Percentiles rank a stretch among this genome's conserved stretches.
These are phyloP conservation scores for Trypoxylus dichotomus DNA, from an alignment of 1,140 invertebrate genomes.

Conservation along the genomic window DNA sequence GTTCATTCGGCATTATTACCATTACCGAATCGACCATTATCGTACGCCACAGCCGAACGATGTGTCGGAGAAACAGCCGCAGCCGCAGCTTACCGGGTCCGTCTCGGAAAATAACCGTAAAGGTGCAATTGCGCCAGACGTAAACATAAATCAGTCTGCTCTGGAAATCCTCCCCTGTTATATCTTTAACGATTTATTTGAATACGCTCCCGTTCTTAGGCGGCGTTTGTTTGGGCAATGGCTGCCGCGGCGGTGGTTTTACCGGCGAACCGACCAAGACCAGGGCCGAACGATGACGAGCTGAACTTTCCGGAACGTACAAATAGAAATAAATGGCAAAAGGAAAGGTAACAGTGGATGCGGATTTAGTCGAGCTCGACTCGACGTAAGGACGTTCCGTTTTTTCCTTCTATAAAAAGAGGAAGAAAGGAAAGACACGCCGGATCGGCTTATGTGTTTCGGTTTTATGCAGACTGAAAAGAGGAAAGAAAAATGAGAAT, in stretches of 20 bases:
- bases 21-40: no score
- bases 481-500: no score
- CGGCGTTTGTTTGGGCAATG: not conserved
- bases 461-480: no score
- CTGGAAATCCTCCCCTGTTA: slow-evolving; percentile 41
- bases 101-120: slow-evolving; percentile 32
- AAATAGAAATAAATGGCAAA: not conserved
- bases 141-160: slow-evolving; percentile 43
- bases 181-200: slow-evolving; percentile 44
- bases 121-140: slow-evolving; percentile 39
- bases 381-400: not conserved
- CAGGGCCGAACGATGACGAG: not conserved
- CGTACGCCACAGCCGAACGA: no score
- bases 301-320: not conserved
- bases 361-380: not conserved
- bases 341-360: not conserved
- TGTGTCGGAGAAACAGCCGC: no score
- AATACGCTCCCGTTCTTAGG: slow-evolving; percentile 30
- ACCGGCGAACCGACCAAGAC: not conserved
- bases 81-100: no score
- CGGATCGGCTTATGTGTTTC: no score
- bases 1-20: no score
- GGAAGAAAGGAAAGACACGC: no score
- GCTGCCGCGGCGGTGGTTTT: not conserved
- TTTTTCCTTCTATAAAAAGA: no score